Evolutionary conservation across 2,113 vertebrate species (phyloP).

Genomic region (Rhea americana): DNA sequence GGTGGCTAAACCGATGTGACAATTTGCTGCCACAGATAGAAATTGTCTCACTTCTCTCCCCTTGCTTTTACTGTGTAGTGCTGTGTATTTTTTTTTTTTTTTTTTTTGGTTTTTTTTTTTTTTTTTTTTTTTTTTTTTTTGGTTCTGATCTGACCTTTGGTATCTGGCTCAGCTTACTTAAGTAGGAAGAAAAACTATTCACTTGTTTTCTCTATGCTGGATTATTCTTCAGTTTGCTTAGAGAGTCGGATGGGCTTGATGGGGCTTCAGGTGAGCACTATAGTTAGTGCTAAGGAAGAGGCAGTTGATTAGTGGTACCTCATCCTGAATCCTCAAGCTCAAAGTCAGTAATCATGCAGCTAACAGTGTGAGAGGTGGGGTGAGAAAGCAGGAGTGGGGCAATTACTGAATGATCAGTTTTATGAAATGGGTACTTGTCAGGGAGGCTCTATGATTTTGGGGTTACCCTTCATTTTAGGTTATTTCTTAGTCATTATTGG

Average conservation of each 20-base stretch:
- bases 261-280: not conserved
- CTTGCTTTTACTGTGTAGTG: not conserved
- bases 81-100: no score
- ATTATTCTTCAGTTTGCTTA: not conserved
- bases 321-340: fast-evolving
- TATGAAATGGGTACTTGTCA: not conserved
- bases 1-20: not conserved
- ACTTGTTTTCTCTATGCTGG: not conserved
- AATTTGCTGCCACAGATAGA: not conserved
- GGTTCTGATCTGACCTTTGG: not conserved
- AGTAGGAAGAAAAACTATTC: not conserved
- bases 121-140: no score
- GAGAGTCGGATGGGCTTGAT: not conserved
- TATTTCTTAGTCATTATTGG: not conserved
- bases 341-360: not conserved
- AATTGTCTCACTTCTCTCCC: not conserved
- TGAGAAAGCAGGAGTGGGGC: not conserved
- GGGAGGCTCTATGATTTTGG: not conserved
- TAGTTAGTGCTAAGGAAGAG: not conserved
- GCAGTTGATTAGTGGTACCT: fast-evolving
- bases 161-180: not conserved
- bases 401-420: not conserved
- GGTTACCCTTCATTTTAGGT: not conserved
- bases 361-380: not conserved
- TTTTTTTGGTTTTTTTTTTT: no score